These are phyloP conservation scores for Drosophila parvula DNA, from an alignment of 1,140 invertebrate genomes.

Conservation along the genomic window DNA sequence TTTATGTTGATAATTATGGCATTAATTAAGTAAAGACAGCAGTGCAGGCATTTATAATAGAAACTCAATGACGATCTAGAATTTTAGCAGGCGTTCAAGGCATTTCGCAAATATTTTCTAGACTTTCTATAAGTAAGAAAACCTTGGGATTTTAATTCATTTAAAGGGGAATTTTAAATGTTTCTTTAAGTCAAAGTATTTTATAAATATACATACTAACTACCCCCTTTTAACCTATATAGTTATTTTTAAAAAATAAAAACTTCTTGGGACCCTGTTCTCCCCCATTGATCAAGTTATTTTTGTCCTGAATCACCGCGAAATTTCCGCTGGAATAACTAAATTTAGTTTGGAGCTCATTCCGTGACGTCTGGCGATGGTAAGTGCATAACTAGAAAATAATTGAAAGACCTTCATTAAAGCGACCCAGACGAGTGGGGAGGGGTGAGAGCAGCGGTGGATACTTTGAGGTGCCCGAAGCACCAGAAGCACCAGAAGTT, in stretches of 20 bases:
- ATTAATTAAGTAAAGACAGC: neutral
- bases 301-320: neutral
- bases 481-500: slow-evolving; percentile 31
- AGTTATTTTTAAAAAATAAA: too few species aligned
- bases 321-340: slow-evolving; percentile 22
- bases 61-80: too few species aligned
- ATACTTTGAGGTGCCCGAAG: neutral
- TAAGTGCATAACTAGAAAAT: slow-evolving; percentile 54
- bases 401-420: slow-evolving; percentile 56
- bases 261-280: too few species aligned
- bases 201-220: too few species aligned
- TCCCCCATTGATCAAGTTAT: slow-evolving; percentile 14
- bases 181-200: too few species aligned
- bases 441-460: neutral
- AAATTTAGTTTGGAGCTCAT: slow-evolving; percentile 49
- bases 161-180: too few species aligned
- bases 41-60: neutral
- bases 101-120: too few species aligned
- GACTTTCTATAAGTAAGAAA: too few species aligned
- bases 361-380: slow-evolving; percentile 22
- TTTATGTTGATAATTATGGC: neutral
- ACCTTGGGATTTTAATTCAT: too few species aligned
- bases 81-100: too few species aligned
- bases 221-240: too few species aligned
- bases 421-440: slow-evolving; percentile 24